Base-by-base conservation (phyloP, 92 coral and sea anemone genomes). In the Isaurus tuberculatus region DNA sequence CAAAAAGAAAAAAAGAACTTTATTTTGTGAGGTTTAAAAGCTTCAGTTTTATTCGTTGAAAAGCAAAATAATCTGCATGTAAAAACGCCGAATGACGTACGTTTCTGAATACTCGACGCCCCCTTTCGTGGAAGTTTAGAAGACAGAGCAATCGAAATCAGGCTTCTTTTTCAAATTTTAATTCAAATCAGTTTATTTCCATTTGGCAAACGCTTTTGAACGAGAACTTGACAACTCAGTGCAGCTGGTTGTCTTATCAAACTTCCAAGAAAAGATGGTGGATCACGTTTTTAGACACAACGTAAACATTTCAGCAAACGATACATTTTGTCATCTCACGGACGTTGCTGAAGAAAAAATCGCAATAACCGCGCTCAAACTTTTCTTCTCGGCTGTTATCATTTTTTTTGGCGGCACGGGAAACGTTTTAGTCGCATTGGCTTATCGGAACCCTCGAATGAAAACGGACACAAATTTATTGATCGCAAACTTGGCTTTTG, bases 401-500 rank as follows among this genome's bases (percentile, higher is more conserved):
- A 72, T 86, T 30, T 64, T 94, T 31, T 88, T 82, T n/a, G 98
- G 98, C 53, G 73, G 86, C 67, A 29, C 86, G 17, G 98, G 98
- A 13, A 94, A 94, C 44, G 61, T 84, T 14, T 83, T 94, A 70
- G 98, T 94, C 15, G 82, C 92, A 37, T 74, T 94, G 26, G 98
- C 98, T 22, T 94, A 89, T 80, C 78, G 93, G 51, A 94, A 89
- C 46, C 98, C 95, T 3, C 85, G 92, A 23, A 94, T 94, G 98
- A 93, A 92, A 65, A 91, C 95, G 14, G 98, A 92, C 15, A 94
- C 98, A 44, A 94, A 94, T 70, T 88, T 94, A 13, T 94, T 89
- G 48, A 94, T 94, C 37, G 98, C 98, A 51, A 94, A 94, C 37
- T 79, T 94, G 53, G 98, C 93, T 2, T 93, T 94, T 53, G 98